Evolutionary conservation across 2,113 vertebrate genomes (phyloP).

Genomic region (Chlamydotis undulata): DNA sequence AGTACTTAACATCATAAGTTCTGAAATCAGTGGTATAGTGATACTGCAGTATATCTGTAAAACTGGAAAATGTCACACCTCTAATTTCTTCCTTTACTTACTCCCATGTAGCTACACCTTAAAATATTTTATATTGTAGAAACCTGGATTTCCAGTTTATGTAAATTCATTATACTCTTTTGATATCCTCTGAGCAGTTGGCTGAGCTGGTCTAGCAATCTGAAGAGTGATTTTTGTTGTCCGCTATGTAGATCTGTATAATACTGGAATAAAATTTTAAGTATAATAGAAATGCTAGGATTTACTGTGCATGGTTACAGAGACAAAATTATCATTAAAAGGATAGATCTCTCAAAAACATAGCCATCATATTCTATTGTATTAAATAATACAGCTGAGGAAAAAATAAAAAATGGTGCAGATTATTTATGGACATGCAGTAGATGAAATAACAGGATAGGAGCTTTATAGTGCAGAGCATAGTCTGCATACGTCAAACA

Average conservation of each 20-base stretch:
- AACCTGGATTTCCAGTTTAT: background rate
- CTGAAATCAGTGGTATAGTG: background rate
- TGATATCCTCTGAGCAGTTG: background rate
- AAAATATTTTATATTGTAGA: background rate
- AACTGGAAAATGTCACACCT: background rate
- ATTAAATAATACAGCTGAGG: background rate
- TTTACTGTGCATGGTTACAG: background rate
- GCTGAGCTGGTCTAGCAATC: background rate
- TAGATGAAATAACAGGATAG: background rate
- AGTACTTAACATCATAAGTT: background rate
- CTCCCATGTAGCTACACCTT: background rate
- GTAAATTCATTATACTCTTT: background rate
- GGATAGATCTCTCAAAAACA: background rate
- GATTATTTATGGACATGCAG: background rate
- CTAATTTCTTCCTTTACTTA: background rate
- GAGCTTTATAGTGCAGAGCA: background rate
- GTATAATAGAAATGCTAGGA: background rate
- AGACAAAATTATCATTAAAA: background rate
- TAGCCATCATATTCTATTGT: background rate
- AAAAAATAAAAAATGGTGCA: background rate
- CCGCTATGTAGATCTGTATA: background rate
- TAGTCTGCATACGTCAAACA: accelerated
- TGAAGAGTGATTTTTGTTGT: background rate
- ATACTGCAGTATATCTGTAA: background rate
- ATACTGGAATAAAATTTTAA: background rate